A percentile compares a stretch with the other conserved stretches of the same genome.
phyloP scores from a whole-genome alignment of 1,140 invertebrate genomes.

The Bactericera cockerelli region DNA sequence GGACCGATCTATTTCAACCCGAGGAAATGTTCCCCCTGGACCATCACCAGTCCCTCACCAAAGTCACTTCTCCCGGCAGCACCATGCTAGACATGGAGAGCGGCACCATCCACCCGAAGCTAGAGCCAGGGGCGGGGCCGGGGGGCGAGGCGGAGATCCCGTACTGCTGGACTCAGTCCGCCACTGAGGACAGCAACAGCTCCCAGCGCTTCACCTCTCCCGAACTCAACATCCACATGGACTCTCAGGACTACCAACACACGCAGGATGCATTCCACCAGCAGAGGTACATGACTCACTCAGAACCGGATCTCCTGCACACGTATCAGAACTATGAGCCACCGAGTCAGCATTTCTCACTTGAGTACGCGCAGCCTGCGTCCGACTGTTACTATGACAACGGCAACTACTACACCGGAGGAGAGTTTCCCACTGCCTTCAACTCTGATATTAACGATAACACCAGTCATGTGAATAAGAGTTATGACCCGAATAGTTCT shows the following conservation, averaged over 20 bases:
- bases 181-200: not conserved
- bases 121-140: not conserved
- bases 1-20: constrained; percentile 52
- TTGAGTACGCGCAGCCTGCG: not conserved
- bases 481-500: not conserved
- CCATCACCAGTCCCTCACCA: constrained; percentile 40
- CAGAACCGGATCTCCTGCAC: not conserved
- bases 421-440: too few species aligned
- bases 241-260: not conserved
- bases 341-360: not conserved
- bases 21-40: constrained; percentile 56
- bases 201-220: not conserved
- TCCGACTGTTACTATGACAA: constrained; percentile 4
- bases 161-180: constrained; percentile 1
- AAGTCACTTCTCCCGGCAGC: constrained; percentile 26
- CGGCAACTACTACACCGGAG: not conserved
- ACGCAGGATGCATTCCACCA: not conserved
- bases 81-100: constrained; percentile 53
- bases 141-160: not conserved
- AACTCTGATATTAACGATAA: not conserved
- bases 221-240: not conserved
- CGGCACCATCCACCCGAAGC: constrained; percentile 33
- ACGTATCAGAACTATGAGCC: not conserved
- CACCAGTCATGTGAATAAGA: not conserved
- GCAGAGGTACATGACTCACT: not conserved